phyloP scores from a whole-genome alignment of 2,797 vertebrate species.

The Streptopelia turtur region DNA sequence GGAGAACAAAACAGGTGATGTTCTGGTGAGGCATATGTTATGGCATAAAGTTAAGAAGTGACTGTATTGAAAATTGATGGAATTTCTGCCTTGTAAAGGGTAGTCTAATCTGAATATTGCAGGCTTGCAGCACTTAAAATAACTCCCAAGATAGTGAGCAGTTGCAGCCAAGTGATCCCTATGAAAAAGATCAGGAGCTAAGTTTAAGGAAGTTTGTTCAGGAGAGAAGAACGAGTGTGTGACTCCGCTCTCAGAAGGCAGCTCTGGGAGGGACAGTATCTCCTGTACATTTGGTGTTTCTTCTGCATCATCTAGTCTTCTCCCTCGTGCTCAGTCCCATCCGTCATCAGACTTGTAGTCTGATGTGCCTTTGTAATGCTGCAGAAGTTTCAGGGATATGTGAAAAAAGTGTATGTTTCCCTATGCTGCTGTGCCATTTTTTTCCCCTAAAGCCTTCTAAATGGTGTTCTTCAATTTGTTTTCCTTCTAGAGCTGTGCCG shows the following conservation, averaged over 20 bases:
- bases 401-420: not conserved
- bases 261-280: not conserved
- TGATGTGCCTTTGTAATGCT: not conserved
- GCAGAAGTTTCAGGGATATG: not conserved
- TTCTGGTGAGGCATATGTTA: not conserved
- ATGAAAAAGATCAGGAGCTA: not conserved
- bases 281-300: not conserved
- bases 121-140: not conserved
- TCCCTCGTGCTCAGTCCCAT: not conserved
- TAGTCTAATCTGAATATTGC: not conserved
- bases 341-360: not conserved
- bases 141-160: not conserved
- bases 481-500: constrained; percentile 88
- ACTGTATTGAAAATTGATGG: not conserved
- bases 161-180: not conserved
- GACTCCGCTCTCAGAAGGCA: not conserved
- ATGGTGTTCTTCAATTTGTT: constrained; percentile 38
- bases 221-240: not conserved
- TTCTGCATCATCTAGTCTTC: not conserved
- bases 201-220: not conserved
- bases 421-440: not conserved
- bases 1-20: not conserved
- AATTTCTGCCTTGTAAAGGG: not conserved
- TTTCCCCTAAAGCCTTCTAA: not conserved
- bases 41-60: not conserved